phyloP scores from a whole-genome alignment of 2,797 vertebrate genomes.

The Sebastes matsubarae region DNA sequence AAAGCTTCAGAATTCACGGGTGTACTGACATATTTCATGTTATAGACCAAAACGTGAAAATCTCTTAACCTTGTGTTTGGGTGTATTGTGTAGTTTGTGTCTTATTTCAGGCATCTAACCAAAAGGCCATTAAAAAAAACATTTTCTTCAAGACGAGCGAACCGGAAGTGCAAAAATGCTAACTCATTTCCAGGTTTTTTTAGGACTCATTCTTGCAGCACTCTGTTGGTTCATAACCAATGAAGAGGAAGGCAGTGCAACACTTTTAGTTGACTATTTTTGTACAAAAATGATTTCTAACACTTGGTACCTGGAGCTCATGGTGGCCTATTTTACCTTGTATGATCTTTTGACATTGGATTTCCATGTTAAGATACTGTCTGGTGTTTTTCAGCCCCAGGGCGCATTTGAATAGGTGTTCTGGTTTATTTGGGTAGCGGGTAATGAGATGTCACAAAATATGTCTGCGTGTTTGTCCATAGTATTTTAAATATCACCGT shows the following conservation, averaged over 20 bases:
- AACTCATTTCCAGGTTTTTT: no score
- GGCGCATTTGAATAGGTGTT: conserved; percentile 37
- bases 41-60: fast-evolving
- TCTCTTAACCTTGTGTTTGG: no score
- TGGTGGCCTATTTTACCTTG: neutral
- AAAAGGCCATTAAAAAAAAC: no score
- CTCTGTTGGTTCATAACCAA: no score
- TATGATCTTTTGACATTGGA: conserved; percentile 14
- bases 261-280: conserved; percentile 1
- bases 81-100: no score
- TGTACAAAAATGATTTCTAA: conserved; percentile 11
- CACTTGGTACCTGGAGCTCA: neutral
- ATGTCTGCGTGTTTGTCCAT: conserved; percentile 69
- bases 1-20: no score
- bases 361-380: conserved; percentile 9
- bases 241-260: neutral
- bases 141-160: no score
- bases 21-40: no score
- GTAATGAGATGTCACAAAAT: conserved; percentile 61
- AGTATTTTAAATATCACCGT: conserved; percentile 70
- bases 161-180: no score
- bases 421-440: conserved; percentile 49
- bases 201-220: no score
- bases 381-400: neutral
- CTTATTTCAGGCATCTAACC: no score